Base-by-base conservation (phyloP, 2,113 vertebrate genomes). In the Paratilapia polleni region DNA sequence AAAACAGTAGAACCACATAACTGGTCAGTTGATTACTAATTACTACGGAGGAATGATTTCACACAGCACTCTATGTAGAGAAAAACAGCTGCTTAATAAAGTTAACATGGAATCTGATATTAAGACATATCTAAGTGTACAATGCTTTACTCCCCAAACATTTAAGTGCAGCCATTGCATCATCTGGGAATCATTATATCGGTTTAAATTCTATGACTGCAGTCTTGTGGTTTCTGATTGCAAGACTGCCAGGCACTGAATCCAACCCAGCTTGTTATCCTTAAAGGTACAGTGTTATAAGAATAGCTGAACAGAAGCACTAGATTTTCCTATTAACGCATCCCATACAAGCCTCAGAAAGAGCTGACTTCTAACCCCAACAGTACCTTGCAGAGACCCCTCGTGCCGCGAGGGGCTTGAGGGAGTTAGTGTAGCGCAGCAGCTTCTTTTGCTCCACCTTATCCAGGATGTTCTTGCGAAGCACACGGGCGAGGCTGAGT, bases 401-500 rank as follows among this genome's bases (percentile, higher is more conserved):
- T 19, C 97, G 93, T 76, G 98, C 97, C 0, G 98, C 97, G 3
- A 99, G 96, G 1, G 98, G 98, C 89, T 98, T 98, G 88, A 97
- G 96, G 41, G 97, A 97, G 92, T 97, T 97, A 90, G 97, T 95
- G 11, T 97, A 98, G 64, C 96, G 94, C 90, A 99, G 96, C 90
- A 97, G 94, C 85, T 97, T 97, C 96, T 97, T 99, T 96, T 99
- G 98, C 89, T 99, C 97, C 90, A 98, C 97, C 90, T 99, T 99
- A 57, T 99, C 98, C 43, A 99, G 96, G 92, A 99, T 99, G 88
- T 99, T 99, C 91, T 99, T 99, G 20, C 98, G 97, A 54, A 99
- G 94, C 64, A 99, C 98, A 0, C 98, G 96, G 75, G 98, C 98
- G 6, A 99, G 97, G 93, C 98, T 99, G 82, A 99, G 98, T 92